Evolutionary conservation across 2,797 vertebrate genomes (phyloP), one percentile per base, ranked within the genome.

Genomic region (Diplodus sargus): DNA sequence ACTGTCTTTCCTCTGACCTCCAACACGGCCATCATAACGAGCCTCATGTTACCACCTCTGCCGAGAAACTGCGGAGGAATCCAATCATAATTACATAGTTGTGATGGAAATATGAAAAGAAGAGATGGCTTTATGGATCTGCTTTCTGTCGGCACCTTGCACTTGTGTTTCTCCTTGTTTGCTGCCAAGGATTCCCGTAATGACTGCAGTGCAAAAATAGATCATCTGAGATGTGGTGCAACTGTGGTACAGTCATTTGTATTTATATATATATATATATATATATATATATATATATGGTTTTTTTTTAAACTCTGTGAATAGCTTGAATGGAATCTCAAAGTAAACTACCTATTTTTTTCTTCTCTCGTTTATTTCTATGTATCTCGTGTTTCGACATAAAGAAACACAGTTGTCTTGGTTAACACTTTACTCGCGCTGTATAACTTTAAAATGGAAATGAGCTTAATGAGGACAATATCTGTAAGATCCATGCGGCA

Each of bases 81-180:
- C 89, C 91, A 93, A 94, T 94, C 92, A 93, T 94, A 93, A 94
- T 91, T 93, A 89, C 85, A 90, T 93, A 91, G 90, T 86, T 88
- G 90, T 90, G 89, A 92, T 90, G 90, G 91, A 94, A 94, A 94
- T 93, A 90, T 89, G 87, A 92, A 92, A 92, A 90, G 89, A 85
- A 87, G 83, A 91, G 81, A 92, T 91, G 91, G 89, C 89, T 87
- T 92, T 94, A 94, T 94, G 82, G 93, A 93, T 94, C 89, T 87
- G 89, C 87, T 92, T 92, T 90, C 90, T 84, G 86, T 84, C 89
- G 87, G 89, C 81, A 87, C 78, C 85, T 83, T 61, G 76, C 87
- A 87, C 91, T 82, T 87, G 87, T 79, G 69, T 92, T 90, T 89
- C 86, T 87, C 67, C 80, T 79, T 78, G 83, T 90, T 86, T 87